phyloP scores from a whole-genome alignment of 1,140 invertebrate genomes.

The Pseudachorutes palmiensis region DNA sequence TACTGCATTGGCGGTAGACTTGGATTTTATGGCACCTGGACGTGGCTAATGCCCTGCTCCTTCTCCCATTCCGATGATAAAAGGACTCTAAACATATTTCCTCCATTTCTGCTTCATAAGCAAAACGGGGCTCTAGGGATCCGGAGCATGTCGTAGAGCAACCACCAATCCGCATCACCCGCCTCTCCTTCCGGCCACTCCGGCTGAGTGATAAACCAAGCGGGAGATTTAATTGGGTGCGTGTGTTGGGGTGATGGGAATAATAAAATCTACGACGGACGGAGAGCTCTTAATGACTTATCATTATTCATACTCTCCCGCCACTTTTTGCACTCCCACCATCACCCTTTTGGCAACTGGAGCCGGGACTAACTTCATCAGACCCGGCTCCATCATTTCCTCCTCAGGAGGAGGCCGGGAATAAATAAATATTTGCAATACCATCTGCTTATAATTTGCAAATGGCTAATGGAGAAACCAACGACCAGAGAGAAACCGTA shows the following conservation, averaged over 20 bases:
- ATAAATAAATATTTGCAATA: not conserved
- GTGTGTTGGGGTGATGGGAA: not conserved
- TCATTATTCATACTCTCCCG: not conserved
- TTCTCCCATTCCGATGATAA: not conserved
- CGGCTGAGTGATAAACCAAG: not conserved
- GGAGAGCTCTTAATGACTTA: not conserved
- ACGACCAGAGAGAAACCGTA: no score
- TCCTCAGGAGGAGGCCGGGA: no score
- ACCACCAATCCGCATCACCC: not conserved
- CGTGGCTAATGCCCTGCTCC: not conserved
- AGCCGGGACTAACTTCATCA: no score
- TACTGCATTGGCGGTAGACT: no score
- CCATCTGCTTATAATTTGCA: no score
- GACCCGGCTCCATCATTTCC: no score
- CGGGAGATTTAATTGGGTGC: not conserved
- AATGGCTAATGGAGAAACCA: no score
- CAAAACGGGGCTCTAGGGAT: slow-evolving; percentile 26
- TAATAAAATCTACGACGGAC: not conserved
- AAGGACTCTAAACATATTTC: slow-evolving; percentile 23
- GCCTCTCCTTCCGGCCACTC: no score
- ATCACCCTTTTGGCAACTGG: no score
- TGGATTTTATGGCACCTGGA: slow-evolving; percentile 27
- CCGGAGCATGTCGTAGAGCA: not conserved
- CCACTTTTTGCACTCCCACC: no score
- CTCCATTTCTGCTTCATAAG: slow-evolving; percentile 31